Evolutionary conservation across 2,888 invertebrate genomes (phyloP).

Genomic region (Andrena marginata): DNA sequence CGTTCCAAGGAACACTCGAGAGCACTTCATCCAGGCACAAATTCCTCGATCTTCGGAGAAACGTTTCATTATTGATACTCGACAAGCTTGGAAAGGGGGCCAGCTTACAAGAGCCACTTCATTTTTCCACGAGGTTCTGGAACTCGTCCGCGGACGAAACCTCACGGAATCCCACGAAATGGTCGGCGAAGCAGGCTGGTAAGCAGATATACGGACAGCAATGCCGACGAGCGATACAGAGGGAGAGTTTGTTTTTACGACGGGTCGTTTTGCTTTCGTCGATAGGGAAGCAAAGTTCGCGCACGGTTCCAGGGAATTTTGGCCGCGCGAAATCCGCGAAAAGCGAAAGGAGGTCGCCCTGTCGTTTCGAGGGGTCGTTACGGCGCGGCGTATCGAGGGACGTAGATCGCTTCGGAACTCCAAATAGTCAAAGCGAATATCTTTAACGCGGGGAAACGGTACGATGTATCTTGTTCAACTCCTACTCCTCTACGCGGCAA

Average conservation of each 20-base stretch:
- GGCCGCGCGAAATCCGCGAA: conserved; percentile 49
- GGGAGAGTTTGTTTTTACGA: conserved; percentile 22
- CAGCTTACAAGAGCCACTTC: background rate
- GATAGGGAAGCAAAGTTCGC: conserved; percentile 43
- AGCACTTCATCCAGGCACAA: conserved; percentile 12
- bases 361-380: conserved; percentile 59
- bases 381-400: background rate
- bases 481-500: too few relatives aligned
- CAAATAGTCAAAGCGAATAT: conserved; percentile 71
- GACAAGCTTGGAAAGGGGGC: background rate
- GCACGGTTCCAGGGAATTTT: background rate
- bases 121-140: conserved; percentile 11
- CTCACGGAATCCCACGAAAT: background rate
- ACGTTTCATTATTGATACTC: conserved; percentile 3
- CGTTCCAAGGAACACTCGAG: background rate
- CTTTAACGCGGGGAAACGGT: too few relatives aligned
- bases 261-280: conserved; percentile 40
- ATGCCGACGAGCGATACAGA: background rate
- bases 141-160: conserved; percentile 3
- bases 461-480: too few relatives aligned
- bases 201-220: background rate
- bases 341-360: conserved; percentile 47
- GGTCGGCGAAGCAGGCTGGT: background rate
- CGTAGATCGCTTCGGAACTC: conserved; percentile 54
- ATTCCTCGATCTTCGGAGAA: conserved; percentile 9